These are phyloP conservation scores for Oasisia sp. DNA, from an alignment of 2,888 invertebrate genomes.

Conservation along the genomic window DNA sequence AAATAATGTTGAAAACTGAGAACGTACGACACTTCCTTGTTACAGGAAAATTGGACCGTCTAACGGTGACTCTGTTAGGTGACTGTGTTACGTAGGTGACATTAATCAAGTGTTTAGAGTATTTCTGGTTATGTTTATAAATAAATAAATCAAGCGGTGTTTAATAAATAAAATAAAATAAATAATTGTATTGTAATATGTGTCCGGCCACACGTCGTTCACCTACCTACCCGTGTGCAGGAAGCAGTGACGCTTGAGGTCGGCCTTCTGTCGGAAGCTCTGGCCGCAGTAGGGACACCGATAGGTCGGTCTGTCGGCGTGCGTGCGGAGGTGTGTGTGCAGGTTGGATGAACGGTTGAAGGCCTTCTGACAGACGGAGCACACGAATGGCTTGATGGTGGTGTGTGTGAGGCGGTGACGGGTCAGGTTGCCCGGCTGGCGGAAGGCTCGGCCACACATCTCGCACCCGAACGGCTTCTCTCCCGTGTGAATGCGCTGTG, in stretches of 20 bases:
- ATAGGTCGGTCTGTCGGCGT: constrained; percentile 48
- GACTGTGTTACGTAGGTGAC: too few relatives aligned
- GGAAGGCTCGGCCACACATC: constrained; percentile 62
- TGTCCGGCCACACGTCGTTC: neutral
- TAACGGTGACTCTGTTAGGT: too few relatives aligned
- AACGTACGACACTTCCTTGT: too few relatives aligned
- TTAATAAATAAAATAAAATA: too few relatives aligned
- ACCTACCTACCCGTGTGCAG: constrained; percentile 49
- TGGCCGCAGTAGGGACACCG: constrained; percentile 58
- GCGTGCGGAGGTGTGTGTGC: constrained; percentile 66
- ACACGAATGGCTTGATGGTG: constrained; percentile 68
- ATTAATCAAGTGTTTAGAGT: too few relatives aligned
- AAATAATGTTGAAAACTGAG: too few relatives aligned
- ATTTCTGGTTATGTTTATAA: too few relatives aligned
- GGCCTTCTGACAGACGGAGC: constrained; percentile 66
- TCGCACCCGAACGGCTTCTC: constrained; percentile 65
- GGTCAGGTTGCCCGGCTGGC: constrained; percentile 69
- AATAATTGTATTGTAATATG: too few relatives aligned
- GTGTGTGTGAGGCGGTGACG: constrained; percentile 69
- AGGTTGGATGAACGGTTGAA: constrained; percentile 59
- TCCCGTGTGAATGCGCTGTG: constrained; percentile 64
- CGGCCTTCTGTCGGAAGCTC: constrained; percentile 58
- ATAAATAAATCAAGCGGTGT: too few relatives aligned
- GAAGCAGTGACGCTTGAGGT: constrained; percentile 59
- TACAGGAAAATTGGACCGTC: too few relatives aligned